Evolutionary conservation across 2,113 vertebrate genomes (phyloP), one percentile per base, ranked within the genome.

Genomic region (Phylloscopus trochilus): DNA sequence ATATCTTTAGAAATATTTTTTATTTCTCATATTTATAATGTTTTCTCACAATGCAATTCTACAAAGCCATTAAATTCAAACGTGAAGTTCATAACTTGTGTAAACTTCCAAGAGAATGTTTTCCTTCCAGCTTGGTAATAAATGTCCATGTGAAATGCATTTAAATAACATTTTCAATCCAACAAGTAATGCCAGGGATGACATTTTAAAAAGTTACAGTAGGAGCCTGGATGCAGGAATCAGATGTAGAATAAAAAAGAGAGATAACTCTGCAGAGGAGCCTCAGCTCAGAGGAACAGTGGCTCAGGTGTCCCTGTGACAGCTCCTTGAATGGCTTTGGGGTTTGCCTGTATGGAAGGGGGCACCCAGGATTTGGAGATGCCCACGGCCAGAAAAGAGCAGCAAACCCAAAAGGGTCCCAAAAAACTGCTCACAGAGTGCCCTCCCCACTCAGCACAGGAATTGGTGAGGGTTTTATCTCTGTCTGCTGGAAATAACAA

Each of bases 121-220:
- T 83, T 92, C 68, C 60, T 81, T 81, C 58, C 64, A 43, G 62
- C 47, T 43, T 60, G 58, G 52, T 82, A 87, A 84, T 73, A 79
- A 87, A 92, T 21, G 60, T 16, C 62, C 28, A 1, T 37, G 41
- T 46, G 53, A 89, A 87, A 60, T 12, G 46, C 51, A 72, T 84
- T 95, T 82, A 79, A 94, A 79, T 76, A 79, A 91, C 58, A 35
- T 73, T 92, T 95, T 69, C 83, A 53, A 69, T 87, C n/a, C 63
- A 60, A 68, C n/a, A 12, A 30, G 41, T 15, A 75, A 69, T 9
- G 22, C 63, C 74, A 69, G 87, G 49, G 73, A 92, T 66, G 63
- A 51, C 85, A 73, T 83, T 95, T 94, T 51, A 2, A 53, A 62
- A 78, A 78, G 37, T 33, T 77, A n/a, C 39, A 39, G 55, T 9